Evolutionary conservation across 2,888 invertebrate species (phyloP).

Genomic region (Schizaphis graminum): DNA sequence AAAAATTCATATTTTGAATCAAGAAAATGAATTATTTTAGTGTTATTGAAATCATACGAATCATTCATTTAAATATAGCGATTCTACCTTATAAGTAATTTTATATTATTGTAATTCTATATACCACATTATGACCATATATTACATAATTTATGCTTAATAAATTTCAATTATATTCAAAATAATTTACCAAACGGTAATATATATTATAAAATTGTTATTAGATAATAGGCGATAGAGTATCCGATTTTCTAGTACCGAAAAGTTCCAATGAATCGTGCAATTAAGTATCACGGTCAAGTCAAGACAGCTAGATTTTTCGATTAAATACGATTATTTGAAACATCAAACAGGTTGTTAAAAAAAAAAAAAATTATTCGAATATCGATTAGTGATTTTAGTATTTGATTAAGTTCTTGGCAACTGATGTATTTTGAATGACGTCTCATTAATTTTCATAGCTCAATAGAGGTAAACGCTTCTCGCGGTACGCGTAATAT

Average conservation of each 20-base stretch:
- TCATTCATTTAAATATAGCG: not conserved
- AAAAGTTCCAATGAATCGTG: not conserved
- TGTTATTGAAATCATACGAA: not conserved
- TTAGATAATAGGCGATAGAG: not conserved
- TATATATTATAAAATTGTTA: not conserved
- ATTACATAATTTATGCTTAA: not conserved
- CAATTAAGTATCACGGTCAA: not conserved
- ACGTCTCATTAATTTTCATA: not conserved
- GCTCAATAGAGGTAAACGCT: not conserved
- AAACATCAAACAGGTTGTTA: not conserved
- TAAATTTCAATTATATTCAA: not conserved
- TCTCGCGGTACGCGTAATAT: not conserved
- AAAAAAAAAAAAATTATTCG: not conserved
- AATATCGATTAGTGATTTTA: not conserved
- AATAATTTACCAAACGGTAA: not conserved
- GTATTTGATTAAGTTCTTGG: not conserved
- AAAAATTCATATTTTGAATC: not conserved
- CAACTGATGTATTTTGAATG: not conserved
- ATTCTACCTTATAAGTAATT: not conserved
- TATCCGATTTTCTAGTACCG: not conserved
- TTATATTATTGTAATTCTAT: not conserved
- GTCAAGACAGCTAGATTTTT: not conserved
- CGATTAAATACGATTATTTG: not conserved
- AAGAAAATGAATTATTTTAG: not conserved
- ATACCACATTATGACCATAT: not conserved